phyloP scores from a whole-genome alignment of 2,888 invertebrate genomes.

The Temnothorax ravouxi region DNA sequence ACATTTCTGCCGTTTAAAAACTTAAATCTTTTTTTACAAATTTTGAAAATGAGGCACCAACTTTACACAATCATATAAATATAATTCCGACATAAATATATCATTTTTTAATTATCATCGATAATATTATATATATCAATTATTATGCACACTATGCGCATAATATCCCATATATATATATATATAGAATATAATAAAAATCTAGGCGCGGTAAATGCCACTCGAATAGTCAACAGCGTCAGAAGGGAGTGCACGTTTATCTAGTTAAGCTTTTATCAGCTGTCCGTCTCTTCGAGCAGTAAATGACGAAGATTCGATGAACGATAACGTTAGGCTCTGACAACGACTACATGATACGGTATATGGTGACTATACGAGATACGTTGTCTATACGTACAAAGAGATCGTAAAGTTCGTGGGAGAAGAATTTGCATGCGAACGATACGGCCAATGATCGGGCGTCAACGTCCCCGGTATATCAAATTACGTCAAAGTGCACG shows the following conservation, averaged over 20 bases:
- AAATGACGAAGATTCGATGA: conserved; percentile 36
- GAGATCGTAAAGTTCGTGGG: conserved; percentile 31
- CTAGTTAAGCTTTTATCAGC: background rate
- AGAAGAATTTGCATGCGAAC: conserved; percentile 42
- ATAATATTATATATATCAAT: background rate
- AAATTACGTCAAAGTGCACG: conserved; percentile 11
- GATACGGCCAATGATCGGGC: conserved; percentile 22
- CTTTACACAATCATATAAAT: background rate
- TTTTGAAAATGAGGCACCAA: no score
- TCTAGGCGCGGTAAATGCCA: background rate
- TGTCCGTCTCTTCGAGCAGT: background rate
- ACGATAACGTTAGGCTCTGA: conserved; percentile 5
- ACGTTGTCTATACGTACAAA: conserved; percentile 2
- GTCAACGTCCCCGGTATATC: conserved; percentile 5
- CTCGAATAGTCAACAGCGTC: background rate
- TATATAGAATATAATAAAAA: background rate
- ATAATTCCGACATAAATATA: background rate
- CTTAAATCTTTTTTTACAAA: no score
- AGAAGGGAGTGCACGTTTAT: conserved; percentile 17
- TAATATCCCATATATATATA: background rate
- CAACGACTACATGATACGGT: background rate
- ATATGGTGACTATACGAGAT: background rate
- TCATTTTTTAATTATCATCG: background rate
- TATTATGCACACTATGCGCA: no score
- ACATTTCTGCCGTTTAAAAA: no score